Percentiles rank a stretch among this genome's conserved stretches.
Conservation (phyloP, 2,113 vertebrate genomes). For the Nothocercus julius region DNA sequence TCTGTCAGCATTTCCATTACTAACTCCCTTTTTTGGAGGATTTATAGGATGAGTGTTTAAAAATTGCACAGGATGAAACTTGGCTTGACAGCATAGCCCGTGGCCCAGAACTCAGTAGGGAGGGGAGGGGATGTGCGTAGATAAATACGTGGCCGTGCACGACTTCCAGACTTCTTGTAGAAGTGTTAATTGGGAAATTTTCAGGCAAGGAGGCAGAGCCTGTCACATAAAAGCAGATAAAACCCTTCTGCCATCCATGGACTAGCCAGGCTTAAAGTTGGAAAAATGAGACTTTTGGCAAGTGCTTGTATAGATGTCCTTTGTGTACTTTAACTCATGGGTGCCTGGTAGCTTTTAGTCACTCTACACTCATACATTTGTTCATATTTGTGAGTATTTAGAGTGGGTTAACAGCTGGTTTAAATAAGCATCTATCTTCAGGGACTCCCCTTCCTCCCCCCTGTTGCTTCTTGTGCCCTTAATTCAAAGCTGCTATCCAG, state of each 20-base stretch:
- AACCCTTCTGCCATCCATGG: background rate
- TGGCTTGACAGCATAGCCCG: conserved; percentile 36
- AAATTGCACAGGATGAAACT: conserved; percentile 55
- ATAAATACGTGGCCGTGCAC: conserved; percentile 9
- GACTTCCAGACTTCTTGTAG: conserved; percentile 25
- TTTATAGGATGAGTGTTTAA: conserved; percentile 63
- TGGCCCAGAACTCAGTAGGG: background rate
- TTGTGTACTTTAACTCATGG: conserved; percentile 17
- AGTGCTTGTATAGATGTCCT: background rate
- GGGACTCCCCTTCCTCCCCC: background rate
- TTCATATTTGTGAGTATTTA: background rate
- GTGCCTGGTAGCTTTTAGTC: background rate
- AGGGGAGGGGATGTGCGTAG: conserved; percentile 8
- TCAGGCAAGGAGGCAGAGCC: background rate
- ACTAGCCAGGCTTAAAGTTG: background rate
- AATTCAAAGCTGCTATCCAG: conserved; percentile 17
- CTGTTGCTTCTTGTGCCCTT: background rate
- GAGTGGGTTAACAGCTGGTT: conserved; percentile 50
- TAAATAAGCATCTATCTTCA: conserved; percentile 50
- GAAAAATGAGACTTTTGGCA: conserved; percentile 37
- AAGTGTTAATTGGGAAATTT: conserved; percentile 6
- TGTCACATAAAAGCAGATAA: background rate
- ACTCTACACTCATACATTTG: no score
- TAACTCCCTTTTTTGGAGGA: conserved; percentile 36
- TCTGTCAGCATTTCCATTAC: conserved; percentile 73